Conservation (phyloP, 2,888 invertebrate species). For the Patella ulyssiponensis region DNA sequence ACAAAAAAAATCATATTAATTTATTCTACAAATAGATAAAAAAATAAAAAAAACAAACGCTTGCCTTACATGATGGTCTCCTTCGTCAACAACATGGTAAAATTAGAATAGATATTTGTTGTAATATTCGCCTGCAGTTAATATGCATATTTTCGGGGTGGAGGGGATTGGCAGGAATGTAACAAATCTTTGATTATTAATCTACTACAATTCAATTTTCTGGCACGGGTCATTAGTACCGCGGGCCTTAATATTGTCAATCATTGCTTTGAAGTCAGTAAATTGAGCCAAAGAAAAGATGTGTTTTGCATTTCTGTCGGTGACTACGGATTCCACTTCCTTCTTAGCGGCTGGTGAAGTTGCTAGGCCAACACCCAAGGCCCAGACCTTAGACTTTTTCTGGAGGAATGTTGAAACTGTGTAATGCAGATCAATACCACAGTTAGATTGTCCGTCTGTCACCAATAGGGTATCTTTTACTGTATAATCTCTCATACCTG, state of each 20-base stretch:
- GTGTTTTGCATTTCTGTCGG: conserved; percentile 21
- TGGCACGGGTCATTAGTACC: conserved; percentile 16
- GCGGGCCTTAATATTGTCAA: conserved; percentile 19
- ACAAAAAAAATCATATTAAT: no score
- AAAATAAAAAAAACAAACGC: no score
- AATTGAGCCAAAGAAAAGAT: conserved; percentile 33
- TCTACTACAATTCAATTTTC: conserved; percentile 14
- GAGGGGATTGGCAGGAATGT: no score
- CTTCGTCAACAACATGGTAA: no score
- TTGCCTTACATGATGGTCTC: no score
- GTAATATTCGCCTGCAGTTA: no score
- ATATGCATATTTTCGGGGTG: no score
- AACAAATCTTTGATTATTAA: no score
- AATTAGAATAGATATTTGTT: no score
- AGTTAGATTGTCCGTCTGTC: conserved; percentile 36
- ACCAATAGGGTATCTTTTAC: conserved; percentile 30
- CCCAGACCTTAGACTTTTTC: conserved; percentile 24
- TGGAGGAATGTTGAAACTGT: conserved; percentile 23
- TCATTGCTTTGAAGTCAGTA: conserved; percentile 29
- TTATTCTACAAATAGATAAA: no score
- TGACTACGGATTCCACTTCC: conserved; percentile 31
- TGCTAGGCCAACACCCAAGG: conserved; percentile 32
- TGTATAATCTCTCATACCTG: conserved; percentile 26
- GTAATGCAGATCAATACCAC: conserved; percentile 23
- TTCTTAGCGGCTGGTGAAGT: conserved; percentile 12